Evolutionary conservation across 2,888 invertebrate genomes (phyloP).

Genomic region (Thereva unica): DNA sequence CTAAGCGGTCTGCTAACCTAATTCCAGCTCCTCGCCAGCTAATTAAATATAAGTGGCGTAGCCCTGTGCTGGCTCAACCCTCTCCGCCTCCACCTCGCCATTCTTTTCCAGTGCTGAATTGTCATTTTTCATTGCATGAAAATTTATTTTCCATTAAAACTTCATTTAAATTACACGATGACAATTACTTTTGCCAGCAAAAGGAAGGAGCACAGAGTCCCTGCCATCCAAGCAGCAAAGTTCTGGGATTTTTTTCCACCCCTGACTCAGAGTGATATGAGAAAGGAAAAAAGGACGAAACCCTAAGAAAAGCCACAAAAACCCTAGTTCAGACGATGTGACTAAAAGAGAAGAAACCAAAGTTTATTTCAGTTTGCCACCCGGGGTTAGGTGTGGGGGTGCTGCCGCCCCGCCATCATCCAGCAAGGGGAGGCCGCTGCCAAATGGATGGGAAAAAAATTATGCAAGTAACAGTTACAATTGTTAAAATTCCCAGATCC

Average conservation of each 20-base stretch:
- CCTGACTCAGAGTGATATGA: background rate
- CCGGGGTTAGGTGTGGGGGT: no score
- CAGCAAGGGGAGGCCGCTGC: constrained; percentile 10
- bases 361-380: constrained; percentile 6
- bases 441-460: constrained; percentile 30
- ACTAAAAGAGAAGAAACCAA: constrained; percentile 12
- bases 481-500: constrained; percentile 29
- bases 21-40: constrained; percentile 15
- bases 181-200: constrained; percentile 26
- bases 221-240: background rate
- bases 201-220: background rate
- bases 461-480: constrained; percentile 35
- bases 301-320: constrained; percentile 18
- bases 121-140: constrained; percentile 32
- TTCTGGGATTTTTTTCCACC: constrained; percentile 12
- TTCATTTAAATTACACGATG: constrained; percentile 35
- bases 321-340: constrained; percentile 8
- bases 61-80: background rate
- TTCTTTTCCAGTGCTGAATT: constrained; percentile 3
- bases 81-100: background rate
- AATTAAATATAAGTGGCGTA: constrained; percentile 32
- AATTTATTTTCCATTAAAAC: constrained; percentile 35
- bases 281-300: constrained; percentile 2
- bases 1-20: constrained; percentile 20
- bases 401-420: background rate